Percentiles rank a stretch among this genome's conserved stretches.
phyloP scores from a whole-genome alignment of 2,888 invertebrate species.

The Hyppa rectilinea region DNA sequence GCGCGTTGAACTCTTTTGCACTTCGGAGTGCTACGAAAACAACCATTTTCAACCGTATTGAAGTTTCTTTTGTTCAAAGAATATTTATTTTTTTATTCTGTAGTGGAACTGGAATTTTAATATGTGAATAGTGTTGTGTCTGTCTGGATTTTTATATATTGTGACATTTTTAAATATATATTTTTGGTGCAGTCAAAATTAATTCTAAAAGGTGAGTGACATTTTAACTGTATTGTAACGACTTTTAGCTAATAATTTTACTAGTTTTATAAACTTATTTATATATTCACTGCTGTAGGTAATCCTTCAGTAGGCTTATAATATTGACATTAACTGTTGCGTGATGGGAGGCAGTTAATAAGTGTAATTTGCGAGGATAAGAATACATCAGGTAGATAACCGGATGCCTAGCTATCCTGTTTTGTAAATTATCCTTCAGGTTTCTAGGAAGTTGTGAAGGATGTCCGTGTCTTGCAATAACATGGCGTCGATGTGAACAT shows the following conservation, averaged over 20 bases:
- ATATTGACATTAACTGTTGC: constrained; percentile 57
- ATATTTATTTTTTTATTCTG: constrained; percentile 46
- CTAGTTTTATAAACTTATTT: constrained; percentile 7
- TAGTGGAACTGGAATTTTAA: constrained; percentile 61
- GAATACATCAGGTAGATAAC: constrained; percentile 61
- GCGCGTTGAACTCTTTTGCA: constrained; percentile 79
- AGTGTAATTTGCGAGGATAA: constrained; percentile 64
- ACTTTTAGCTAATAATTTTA: constrained; percentile 31
- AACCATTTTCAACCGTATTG: constrained; percentile 54
- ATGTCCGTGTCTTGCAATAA: constrained; percentile 49
- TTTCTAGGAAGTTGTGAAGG: constrained; percentile 72
- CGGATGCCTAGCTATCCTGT: constrained; percentile 69
- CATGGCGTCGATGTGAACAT: constrained; percentile 27
- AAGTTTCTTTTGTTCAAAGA: constrained; percentile 64
- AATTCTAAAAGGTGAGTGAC: constrained; percentile 67
- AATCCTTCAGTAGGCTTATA: constrained; percentile 27
- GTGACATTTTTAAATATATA: constrained; percentile 65
- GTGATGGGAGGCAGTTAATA: constrained; percentile 58
- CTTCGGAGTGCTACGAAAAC: constrained; percentile 58
- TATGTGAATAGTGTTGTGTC: constrained; percentile 70
- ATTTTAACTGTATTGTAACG: constrained; percentile 41
- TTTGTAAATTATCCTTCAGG: constrained; percentile 70
- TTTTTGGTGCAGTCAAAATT: constrained; percentile 59
- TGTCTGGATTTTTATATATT: constrained; percentile 60
- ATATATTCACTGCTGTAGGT: constrained; percentile 30